Percentiles rank a stretch among this genome's conserved stretches.
These are phyloP conservation scores for Carollia perspicillata DNA, from an alignment of 2,113 vertebrate genomes.

Conservation along the genomic window DNA sequence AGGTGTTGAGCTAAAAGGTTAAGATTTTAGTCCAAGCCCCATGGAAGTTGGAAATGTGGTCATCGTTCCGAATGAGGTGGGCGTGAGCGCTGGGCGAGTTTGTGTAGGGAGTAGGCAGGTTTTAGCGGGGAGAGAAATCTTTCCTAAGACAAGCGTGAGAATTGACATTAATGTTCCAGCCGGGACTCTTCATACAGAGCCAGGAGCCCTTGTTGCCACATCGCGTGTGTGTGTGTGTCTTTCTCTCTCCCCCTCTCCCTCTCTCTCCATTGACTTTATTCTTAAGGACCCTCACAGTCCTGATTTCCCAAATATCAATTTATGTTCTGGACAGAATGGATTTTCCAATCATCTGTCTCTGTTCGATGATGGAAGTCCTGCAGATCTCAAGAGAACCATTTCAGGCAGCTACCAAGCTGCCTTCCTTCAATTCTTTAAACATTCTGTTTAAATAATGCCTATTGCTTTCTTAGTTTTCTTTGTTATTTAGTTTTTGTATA, in stretches of 20 bases:
- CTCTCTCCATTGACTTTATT: not conserved
- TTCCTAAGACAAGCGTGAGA: not conserved
- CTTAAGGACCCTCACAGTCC: not conserved
- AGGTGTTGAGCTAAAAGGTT: not conserved
- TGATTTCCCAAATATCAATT: not conserved
- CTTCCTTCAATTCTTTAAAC: constrained; percentile 4
- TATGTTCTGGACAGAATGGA: not conserved
- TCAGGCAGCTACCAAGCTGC: not conserved
- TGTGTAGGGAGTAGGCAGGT: not conserved
- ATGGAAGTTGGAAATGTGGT: not conserved
- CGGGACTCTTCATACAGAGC: not conserved
- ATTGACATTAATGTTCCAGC: not conserved
- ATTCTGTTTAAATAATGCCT: not conserved
- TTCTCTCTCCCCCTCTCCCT: too few species aligned
- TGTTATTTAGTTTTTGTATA: not conserved
- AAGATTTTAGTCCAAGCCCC: not conserved
- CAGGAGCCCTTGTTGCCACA: not conserved
- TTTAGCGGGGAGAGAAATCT: not conserved
- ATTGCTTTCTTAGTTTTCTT: constrained; percentile 14
- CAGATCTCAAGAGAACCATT: not conserved
- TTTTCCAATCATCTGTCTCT: not conserved
- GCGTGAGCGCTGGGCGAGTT: not conserved
- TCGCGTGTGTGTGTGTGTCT: not conserved
- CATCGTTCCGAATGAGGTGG: not conserved
- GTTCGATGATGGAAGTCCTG: not conserved